phyloP scores from a whole-genome alignment of 2,888 invertebrate genomes.

The Rotaria sp. region DNA sequence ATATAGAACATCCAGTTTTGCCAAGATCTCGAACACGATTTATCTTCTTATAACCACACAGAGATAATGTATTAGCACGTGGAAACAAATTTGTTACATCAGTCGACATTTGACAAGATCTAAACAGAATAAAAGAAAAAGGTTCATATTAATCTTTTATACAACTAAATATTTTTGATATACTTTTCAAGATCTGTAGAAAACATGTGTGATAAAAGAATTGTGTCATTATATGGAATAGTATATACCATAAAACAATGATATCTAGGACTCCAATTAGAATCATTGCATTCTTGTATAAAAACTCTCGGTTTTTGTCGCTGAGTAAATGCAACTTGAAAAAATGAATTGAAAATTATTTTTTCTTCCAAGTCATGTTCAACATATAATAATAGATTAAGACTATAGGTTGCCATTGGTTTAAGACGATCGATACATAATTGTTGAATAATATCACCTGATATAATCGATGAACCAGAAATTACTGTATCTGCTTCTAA shows the following conservation, averaged over 20 bases:
- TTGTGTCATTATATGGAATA: not conserved
- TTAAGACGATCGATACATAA: not conserved
- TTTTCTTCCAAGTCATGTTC: not conserved
- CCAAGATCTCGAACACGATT: not conserved
- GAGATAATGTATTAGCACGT: not conserved
- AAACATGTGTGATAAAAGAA: not conserved
- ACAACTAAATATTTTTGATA: not conserved
- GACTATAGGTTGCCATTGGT: not conserved
- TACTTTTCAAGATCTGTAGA: not conserved
- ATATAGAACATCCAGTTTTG: not conserved
- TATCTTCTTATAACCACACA: not conserved
- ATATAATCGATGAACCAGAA: not conserved
- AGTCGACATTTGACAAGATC: not conserved
- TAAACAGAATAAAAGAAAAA: not conserved
- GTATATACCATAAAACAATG: not conserved
- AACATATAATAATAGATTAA: not conserved
- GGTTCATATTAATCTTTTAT: not conserved
- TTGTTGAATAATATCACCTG: not conserved
- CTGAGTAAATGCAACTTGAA: not conserved
- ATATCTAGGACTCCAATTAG: not conserved
- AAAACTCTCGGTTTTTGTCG: not conserved
- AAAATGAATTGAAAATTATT: not conserved
- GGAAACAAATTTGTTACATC: not conserved
- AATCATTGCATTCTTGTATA: not conserved
- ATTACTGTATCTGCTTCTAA: not conserved